Evolutionary conservation across 2,113 vertebrate species (phyloP).

Genomic region (Shinisaurus crocodilurus): DNA sequence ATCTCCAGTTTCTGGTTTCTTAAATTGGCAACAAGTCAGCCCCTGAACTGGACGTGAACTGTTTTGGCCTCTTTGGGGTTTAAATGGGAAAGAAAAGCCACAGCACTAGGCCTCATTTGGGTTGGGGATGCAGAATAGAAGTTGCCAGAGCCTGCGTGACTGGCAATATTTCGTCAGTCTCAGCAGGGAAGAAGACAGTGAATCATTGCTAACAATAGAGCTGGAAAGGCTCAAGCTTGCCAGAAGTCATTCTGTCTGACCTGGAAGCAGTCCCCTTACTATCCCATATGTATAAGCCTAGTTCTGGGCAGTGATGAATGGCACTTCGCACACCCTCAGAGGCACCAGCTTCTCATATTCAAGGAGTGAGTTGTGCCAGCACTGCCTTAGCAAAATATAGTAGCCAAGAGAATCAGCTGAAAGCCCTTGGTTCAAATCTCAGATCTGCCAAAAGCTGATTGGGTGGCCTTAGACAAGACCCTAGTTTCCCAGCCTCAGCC

Average conservation of each 20-base stretch:
- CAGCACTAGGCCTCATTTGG: neutral
- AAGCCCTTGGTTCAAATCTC: neutral
- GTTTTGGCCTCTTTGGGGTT: neutral
- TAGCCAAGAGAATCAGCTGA: neutral
- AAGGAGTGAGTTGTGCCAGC: neutral
- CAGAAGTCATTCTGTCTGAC: neutral
- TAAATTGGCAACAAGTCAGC: constrained; percentile 2
- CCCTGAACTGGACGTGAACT: neutral
- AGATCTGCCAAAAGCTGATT: neutral
- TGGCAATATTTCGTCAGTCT: constrained; percentile 10
- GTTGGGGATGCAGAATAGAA: neutral
- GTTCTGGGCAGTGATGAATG: neutral
- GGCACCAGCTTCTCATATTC: neutral
- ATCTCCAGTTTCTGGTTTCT: constrained; percentile 30
- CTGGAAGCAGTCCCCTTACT: neutral
- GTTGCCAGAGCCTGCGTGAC: neutral
- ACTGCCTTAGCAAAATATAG: neutral
- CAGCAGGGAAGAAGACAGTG: neutral
- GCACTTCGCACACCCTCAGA: neutral
- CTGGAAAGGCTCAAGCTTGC: neutral
- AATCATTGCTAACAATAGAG: constrained; percentile 28
- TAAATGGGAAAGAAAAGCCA: neutral
- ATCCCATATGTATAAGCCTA: neutral
- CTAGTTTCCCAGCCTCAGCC: neutral
- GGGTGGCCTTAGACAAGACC: too few species aligned